phyloP scores from a whole-genome alignment of 2,113 vertebrate genomes.

The Hyperopisus bebe region DNA sequence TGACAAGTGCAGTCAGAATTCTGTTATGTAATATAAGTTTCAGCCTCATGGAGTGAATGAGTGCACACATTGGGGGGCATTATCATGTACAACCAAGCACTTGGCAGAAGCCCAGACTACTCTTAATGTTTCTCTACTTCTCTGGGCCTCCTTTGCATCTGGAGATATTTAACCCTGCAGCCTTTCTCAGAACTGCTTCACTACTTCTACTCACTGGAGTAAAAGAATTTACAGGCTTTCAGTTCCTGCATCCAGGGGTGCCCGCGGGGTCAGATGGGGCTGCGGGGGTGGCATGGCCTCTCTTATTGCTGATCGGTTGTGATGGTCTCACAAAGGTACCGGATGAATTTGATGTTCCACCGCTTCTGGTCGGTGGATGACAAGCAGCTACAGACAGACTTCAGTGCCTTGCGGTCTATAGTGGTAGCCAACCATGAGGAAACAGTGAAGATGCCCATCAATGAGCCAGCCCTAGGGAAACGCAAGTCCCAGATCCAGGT shows the following conservation, averaged over 20 bases:
- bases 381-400: constrained; percentile 87
- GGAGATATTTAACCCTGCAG: background rate
- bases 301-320: background rate
- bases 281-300: background rate
- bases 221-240: background rate
- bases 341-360: constrained; percentile 84
- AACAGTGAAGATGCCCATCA: constrained; percentile 95
- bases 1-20: background rate
- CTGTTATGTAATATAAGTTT: background rate
- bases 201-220: background rate
- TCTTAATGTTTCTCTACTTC: background rate
- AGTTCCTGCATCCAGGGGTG: background rate
- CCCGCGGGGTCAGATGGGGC: background rate
- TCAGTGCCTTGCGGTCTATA: constrained; percentile 85
- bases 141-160: background rate
- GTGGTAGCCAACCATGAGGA: constrained; percentile 91
- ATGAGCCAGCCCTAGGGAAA: constrained; percentile 78
- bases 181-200: background rate
- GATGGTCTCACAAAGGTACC: constrained; percentile 66
- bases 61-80: background rate
- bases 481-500: constrained; percentile 95
- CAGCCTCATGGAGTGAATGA: background rate
- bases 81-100: background rate
- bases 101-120: background rate
- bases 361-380: constrained; percentile 97